A percentile compares a stretch with the other conserved stretches of the same genome.
Evolutionary conservation across 1,140 invertebrate genomes (phyloP).

Genomic region (Drosophila repleta): DNA sequence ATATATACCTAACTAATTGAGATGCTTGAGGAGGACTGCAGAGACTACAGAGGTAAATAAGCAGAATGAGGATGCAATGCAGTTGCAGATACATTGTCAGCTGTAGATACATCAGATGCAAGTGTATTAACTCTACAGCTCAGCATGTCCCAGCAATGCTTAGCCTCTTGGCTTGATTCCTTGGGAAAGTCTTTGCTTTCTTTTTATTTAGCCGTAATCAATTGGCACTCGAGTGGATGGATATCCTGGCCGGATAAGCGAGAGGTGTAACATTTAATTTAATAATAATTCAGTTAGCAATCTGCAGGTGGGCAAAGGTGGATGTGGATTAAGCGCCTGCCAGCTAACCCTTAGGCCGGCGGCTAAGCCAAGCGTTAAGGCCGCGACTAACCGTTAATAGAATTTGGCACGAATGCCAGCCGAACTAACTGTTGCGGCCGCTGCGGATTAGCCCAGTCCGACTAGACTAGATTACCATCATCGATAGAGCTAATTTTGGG

Average conservation of each 20-base stretch:
- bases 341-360: conserved; percentile 22
- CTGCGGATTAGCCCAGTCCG: conserved; percentile 49
- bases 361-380: conserved; percentile 70
- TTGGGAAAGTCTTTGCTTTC: no score
- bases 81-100: background rate
- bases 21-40: background rate
- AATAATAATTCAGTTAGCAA: conserved; percentile 32
- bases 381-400: conserved; percentile 43
- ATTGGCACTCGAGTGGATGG: background rate
- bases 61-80: no score
- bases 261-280: conserved; percentile 40
- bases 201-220: background rate
- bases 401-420: conserved; percentile 67
- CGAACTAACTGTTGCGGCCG: background rate
- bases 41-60: background rate
- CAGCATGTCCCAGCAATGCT: no score
- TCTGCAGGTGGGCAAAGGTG: background rate
- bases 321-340: conserved; percentile 52
- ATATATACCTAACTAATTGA: background rate
- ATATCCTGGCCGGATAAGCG: background rate
- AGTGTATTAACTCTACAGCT: no score
- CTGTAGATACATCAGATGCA: background rate
- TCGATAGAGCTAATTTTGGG: conserved; percentile 37
- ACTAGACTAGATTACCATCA: conserved; percentile 21
- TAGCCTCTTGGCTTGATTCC: no score